Evolutionary conservation across 2,888 invertebrate species (phyloP), one percentile per base, ranked within the genome.

Genomic region (Euplexia lucipara): DNA sequence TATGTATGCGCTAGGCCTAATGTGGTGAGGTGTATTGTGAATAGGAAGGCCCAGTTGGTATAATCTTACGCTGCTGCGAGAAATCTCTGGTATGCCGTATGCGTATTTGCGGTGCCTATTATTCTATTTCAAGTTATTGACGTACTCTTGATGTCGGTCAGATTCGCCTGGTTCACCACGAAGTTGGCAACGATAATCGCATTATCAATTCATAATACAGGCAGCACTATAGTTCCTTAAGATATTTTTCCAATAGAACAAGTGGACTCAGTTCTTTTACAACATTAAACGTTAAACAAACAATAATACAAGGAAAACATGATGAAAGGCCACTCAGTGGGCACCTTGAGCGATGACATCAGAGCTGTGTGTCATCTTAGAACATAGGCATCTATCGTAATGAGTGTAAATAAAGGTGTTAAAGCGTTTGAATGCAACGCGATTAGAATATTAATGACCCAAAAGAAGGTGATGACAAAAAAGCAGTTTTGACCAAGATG

Each of bases 291-390:
- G 59, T 68, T 63, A 74, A 66, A 63, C 56, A 75, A 77, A 82
- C 80, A 79, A 81, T 81, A 78, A 71, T 65, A 71, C 78, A 69
- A 87, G 86, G 87, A 89, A 88, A 90, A 87, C 70, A 48, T 70
- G 66, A 84, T 83, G 84, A 87, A 88, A 90, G 88, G 84, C 83
- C 80, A 70, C 78, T 79, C 77, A 70, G 61, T 35, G 66, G 58
- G 75, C 83, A 87, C 89, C 89, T 90, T 88, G 87, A 78, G 74
- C 53, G 82, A 78, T 91, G 91, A 91, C 90, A 90, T 91, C 90
- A 90, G 78, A 48, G 42, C 44, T 37, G 54, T 56, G 57, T 64
- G 79, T 75, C 79, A 75, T 79, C 68, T 56, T 61, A 57, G 56
- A 57, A 54, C 65, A 68, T 56, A 47, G 48, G 48, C 30, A 51